phyloP scores from a whole-genome alignment of 1,140 invertebrate genomes.

The Nixonia krombeini region DNA sequence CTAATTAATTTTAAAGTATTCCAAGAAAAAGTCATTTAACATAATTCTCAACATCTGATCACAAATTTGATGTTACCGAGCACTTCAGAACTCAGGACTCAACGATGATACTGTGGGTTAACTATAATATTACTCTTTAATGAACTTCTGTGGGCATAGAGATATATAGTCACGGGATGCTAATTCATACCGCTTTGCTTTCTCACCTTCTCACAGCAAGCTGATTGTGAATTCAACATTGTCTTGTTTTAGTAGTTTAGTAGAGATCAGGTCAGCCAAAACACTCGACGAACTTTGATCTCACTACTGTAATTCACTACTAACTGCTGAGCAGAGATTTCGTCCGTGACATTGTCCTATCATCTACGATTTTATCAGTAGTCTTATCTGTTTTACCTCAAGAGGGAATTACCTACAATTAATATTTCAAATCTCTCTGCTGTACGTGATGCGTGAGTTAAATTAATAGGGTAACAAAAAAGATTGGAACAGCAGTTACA shows the following conservation, averaged over 20 bases:
- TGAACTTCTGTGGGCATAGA: conserved; percentile 35
- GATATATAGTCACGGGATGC: conserved; percentile 32
- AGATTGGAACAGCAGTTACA: too few species aligned
- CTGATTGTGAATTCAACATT: conserved; percentile 8
- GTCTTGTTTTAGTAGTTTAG: conserved; percentile 40
- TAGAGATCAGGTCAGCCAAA: conserved; percentile 38
- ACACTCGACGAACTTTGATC: conserved; percentile 32
- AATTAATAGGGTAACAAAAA: too few species aligned
- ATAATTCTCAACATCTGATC: conserved; percentile 21
- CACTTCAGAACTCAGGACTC: conserved; percentile 18
- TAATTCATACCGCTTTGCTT: conserved; percentile 32
- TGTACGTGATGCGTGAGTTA: too few species aligned
- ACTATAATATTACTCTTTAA: conserved; percentile 27
- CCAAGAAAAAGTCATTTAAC: not conserved
- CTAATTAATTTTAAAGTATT: too few species aligned
- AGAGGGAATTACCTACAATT: not conserved
- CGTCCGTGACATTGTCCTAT: not conserved
- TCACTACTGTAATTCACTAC: conserved; percentile 19
- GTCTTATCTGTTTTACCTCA: not conserved
- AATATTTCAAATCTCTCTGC: not conserved
- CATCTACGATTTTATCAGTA: not conserved
- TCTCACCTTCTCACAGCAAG: conserved; percentile 21
- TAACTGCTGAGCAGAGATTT: conserved; percentile 7
- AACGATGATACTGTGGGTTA: conserved; percentile 28
- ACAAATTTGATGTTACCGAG: conserved; percentile 21